phyloP scores from a whole-genome alignment of 1,140 invertebrate genomes.

The Orchestia grillus region DNA sequence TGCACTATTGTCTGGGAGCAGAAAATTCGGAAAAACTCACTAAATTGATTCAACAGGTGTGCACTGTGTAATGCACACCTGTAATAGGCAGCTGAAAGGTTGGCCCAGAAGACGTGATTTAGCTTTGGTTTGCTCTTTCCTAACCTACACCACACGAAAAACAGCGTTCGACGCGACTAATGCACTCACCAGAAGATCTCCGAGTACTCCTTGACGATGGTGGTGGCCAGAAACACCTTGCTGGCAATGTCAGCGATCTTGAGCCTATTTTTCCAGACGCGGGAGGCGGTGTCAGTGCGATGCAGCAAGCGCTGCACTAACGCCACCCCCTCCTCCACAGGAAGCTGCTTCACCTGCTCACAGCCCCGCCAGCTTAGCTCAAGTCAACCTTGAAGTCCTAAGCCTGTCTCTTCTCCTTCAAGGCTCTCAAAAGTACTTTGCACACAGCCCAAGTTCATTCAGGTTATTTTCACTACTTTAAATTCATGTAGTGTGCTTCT shows the following conservation, averaged over 20 bases:
- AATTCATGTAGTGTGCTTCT: no score
- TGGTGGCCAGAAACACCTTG: conserved; percentile 42
- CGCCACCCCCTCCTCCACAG: conserved; percentile 49
- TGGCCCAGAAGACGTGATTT: neutral
- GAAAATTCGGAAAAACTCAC: no score
- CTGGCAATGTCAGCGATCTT: conserved; percentile 36
- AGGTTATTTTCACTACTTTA: no score
- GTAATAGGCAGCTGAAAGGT: no score
- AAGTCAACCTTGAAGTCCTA: neutral
- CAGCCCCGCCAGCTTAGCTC: neutral
- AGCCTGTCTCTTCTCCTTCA: neutral
- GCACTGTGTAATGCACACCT: no score
- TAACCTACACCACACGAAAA: neutral
- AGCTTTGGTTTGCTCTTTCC: neutral
- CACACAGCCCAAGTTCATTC: neutral
- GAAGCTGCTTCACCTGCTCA: conserved; percentile 7
- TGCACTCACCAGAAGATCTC: conserved; percentile 22
- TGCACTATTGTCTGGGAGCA: no score
- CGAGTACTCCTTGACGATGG: conserved; percentile 35
- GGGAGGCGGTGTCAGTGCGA: conserved; percentile 1
- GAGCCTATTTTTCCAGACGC: conserved; percentile 29
- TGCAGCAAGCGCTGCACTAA: conserved; percentile 16
- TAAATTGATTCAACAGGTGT: no score
- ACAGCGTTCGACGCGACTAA: neutral
- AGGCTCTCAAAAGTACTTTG: neutral